These are phyloP conservation scores for Caerostris darwini DNA, from an alignment of 1,140 invertebrate species.

Conservation along the genomic window DNA sequence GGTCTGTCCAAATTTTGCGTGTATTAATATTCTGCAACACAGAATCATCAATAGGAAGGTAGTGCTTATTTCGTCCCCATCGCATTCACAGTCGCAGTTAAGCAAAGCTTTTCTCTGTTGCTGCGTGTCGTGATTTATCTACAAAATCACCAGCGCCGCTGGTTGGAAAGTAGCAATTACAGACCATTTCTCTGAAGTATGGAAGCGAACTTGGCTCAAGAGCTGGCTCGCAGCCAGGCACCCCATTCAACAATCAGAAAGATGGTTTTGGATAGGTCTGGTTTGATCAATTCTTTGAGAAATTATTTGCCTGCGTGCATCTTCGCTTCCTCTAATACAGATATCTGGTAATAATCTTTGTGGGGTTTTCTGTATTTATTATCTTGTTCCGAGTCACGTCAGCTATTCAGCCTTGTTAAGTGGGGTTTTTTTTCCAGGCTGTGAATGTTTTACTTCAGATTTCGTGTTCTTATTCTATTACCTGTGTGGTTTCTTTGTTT, in stretches of 20 bases:
- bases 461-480: background rate
- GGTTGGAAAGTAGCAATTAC: slow-evolving; percentile 47
- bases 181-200: background rate
- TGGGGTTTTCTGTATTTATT: background rate
- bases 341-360: background rate
- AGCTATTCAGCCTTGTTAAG: background rate
- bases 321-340: background rate
- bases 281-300: background rate
- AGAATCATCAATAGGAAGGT: slow-evolving; percentile 14
- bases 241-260: slow-evolving; percentile 23
- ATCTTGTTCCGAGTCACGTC: background rate
- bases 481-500: background rate
- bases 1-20: background rate
- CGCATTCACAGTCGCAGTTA: background rate
- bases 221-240: slow-evolving; percentile 12
- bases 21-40: background rate
- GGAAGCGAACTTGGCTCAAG: background rate
- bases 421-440: background rate
- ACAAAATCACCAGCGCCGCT: slow-evolving; percentile 16
- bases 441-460: no score
- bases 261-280: background rate
- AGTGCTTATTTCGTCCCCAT: background rate
- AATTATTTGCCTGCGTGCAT: background rate
- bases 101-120: slow-evolving; percentile 4
- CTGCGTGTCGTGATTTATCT: slow-evolving; percentile 34